These are phyloP conservation scores for Lithophane leautieri DNA, from an alignment of 2,888 invertebrate genomes.

Conservation along the genomic window DNA sequence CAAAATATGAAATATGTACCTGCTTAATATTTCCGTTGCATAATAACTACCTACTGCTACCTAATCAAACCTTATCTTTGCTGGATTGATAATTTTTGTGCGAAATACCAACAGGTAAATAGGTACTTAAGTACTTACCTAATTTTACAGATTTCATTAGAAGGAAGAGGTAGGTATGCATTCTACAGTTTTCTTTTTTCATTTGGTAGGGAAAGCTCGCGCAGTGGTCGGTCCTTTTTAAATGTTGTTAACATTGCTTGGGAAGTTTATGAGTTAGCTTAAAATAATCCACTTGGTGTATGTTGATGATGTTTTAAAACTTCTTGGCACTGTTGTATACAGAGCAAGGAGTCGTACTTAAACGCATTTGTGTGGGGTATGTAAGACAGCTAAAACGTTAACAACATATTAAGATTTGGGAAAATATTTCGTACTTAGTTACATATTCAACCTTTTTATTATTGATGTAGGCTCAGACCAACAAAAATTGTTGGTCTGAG, in stretches of 20 bases:
- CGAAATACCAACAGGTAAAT: conserved; percentile 1
- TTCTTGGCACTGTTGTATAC: not conserved
- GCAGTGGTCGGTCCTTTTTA: not conserved
- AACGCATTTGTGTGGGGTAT: not conserved
- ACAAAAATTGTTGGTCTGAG: no score
- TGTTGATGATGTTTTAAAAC: not conserved
- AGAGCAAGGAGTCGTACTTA: not conserved
- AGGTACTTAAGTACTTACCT: no score
- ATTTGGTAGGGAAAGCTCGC: not conserved
- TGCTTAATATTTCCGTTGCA: not conserved
- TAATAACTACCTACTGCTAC: conserved; percentile 5
- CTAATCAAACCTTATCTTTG: conserved; percentile 8
- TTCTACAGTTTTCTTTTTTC: not conserved
- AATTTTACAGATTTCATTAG: not conserved
- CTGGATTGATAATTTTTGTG: conserved; percentile 5
- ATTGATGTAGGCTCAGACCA: no score
- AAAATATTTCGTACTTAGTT: not conserved
- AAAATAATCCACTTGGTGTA: not conserved
- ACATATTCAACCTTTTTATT: not conserved
- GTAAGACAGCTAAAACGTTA: not conserved
- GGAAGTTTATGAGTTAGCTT: not conserved
- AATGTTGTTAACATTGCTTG: not conserved
- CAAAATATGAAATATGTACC: not conserved
- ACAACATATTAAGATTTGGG: not conserved
- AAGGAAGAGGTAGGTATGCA: not conserved